phyloP scores from a whole-genome alignment of 2,888 invertebrate genomes.

The Hedya salicella region DNA sequence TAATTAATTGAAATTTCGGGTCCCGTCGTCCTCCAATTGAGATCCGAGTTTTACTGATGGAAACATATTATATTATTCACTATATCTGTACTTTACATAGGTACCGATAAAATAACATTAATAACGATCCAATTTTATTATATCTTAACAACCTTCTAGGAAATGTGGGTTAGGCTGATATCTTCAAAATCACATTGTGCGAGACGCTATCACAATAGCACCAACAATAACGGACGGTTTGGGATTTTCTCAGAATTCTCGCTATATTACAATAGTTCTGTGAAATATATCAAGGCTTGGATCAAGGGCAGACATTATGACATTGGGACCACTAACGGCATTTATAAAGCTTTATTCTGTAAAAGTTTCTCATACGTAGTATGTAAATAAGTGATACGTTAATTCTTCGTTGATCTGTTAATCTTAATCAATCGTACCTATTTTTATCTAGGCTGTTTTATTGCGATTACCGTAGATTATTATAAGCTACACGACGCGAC shows the following conservation, averaged over 20 bases:
- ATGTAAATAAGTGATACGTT: no score
- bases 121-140: background rate
- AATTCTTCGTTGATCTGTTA: no score
- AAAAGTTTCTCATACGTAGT: background rate
- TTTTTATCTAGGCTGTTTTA: no score
- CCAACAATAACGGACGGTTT: conserved; percentile 35
- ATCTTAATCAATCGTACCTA: no score
- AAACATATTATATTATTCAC: no score
- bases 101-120: background rate
- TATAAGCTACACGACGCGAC: no score
- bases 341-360: conserved; percentile 6
- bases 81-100: no score
- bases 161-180: conserved; percentile 31
- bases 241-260: conserved; percentile 39
- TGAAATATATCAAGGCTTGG: conserved; percentile 37
- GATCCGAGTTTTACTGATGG: no score
- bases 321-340: conserved; percentile 29
- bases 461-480: no score
- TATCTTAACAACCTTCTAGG: conserved; percentile 7
- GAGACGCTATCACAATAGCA: conserved; percentile 28
- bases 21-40: no score
- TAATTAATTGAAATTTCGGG: no score
- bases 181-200: conserved; percentile 32
- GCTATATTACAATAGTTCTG: conserved; percentile 34
- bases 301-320: conserved; percentile 40